Evolutionary conservation across 2,797 vertebrate species (phyloP).

Genomic region (Hemitrygon akajei): DNA sequence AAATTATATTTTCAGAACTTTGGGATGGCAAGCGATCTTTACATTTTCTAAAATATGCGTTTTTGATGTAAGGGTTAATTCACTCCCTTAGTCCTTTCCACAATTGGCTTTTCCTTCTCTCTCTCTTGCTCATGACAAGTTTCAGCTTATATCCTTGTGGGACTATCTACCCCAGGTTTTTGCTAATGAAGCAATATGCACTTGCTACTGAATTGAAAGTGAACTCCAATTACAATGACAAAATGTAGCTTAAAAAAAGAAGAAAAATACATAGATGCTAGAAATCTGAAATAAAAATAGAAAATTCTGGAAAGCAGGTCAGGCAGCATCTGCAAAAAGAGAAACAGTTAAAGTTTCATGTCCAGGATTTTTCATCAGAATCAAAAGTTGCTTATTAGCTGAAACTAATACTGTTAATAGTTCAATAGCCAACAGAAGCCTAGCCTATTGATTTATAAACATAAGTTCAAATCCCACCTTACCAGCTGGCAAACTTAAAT

Average conservation of each 20-base stretch:
- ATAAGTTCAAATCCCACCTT: background rate
- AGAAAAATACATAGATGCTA: background rate
- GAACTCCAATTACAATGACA: background rate
- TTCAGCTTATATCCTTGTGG: background rate
- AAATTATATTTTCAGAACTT: background rate
- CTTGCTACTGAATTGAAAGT: background rate
- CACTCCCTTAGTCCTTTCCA: background rate
- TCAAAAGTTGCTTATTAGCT: too few relatives aligned
- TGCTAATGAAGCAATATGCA: background rate
- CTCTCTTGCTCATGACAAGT: background rate
- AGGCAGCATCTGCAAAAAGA: too few relatives aligned
- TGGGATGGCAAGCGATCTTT: background rate
- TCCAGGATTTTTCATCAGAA: too few relatives aligned
- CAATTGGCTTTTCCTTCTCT: background rate
- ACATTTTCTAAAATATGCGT: background rate
- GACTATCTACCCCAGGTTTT: background rate
- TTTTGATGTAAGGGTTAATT: background rate
- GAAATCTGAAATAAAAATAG: too few relatives aligned
- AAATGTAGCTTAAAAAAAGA: background rate
- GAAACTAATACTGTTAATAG: too few relatives aligned
- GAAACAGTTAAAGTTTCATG: too few relatives aligned
- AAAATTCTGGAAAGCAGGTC: too few relatives aligned
- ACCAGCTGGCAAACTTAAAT: background rate
- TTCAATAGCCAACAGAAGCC: too few relatives aligned
- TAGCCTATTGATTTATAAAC: too few relatives aligned